A percentile compares a stretch with the other conserved stretches of the same genome.
phyloP scores from a whole-genome alignment of 2,888 invertebrate species.

The Cheilosia pagana region DNA sequence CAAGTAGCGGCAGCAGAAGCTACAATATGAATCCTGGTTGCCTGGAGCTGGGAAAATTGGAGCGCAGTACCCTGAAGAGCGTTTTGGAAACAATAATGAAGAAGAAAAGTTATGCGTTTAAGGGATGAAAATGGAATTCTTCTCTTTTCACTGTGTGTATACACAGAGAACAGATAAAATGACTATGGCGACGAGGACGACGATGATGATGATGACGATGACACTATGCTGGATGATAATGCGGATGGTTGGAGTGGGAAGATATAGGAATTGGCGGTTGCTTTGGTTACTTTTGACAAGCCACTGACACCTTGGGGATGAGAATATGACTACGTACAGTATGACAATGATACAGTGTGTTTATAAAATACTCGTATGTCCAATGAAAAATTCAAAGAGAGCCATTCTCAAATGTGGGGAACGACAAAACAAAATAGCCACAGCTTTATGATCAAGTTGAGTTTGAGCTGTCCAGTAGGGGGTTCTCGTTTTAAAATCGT shows the following conservation, averaged over 20 bases:
- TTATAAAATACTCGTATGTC: constrained; percentile 26
- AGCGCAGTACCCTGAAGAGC: constrained; percentile 69
- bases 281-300: constrained; percentile 67
- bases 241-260: not conserved
- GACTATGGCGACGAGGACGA: constrained; percentile 33
- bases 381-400: constrained; percentile 7
- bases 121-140: constrained; percentile 62
- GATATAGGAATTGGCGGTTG: constrained; percentile 39
- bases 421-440: not conserved
- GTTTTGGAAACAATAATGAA: constrained; percentile 68
- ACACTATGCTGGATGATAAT: constrained; percentile 13
- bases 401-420: not conserved
- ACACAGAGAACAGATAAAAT: constrained; percentile 26
- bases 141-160: constrained; percentile 29
- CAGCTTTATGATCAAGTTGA: not conserved
- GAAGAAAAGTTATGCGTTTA: constrained; percentile 69
- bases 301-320: constrained; percentile 54
- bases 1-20: constrained; percentile 25
- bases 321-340: not conserved
- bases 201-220: constrained; percentile 33
- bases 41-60: constrained; percentile 65
- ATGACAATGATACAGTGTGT: not conserved
- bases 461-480: not conserved
- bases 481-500: not conserved
- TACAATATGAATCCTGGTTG: constrained; percentile 37